Conservation (phyloP, 2,797 vertebrate species). For the Triplophysa yarkandensis region DNA sequence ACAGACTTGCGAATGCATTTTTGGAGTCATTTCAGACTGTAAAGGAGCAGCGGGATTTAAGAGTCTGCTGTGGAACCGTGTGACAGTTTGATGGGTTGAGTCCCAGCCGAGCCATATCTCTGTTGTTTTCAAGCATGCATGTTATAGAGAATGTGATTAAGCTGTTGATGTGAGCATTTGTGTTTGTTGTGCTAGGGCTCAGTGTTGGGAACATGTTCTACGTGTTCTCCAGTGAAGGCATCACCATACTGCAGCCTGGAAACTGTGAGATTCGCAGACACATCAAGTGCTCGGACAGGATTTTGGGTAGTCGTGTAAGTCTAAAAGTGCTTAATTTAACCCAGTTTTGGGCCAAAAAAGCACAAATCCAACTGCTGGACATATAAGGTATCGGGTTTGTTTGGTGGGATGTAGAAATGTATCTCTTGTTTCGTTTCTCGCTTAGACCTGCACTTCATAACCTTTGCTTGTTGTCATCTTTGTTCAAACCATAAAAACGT, state of each 20-base stretch:
- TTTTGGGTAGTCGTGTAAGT: slow-evolving; percentile 88
- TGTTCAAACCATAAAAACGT: too few species aligned
- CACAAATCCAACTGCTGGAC: too few species aligned
- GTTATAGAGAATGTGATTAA: neutral
- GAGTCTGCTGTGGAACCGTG: neutral
- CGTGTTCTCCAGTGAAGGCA: slow-evolving; percentile 90
- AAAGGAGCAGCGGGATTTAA: slow-evolving; percentile 9
- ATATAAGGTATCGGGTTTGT: too few species aligned
- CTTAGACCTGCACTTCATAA: neutral
- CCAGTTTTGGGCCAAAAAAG: too few species aligned
- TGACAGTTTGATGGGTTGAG: slow-evolving; percentile 22
- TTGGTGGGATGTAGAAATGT: too few species aligned
- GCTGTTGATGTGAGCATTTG: neutral
- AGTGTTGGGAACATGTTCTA: slow-evolving; percentile 98
- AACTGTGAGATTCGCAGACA: slow-evolving; percentile 92
- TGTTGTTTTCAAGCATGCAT: neutral
- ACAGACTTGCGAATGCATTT: slow-evolving; percentile 35
- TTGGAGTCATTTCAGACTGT: slow-evolving; percentile 36
- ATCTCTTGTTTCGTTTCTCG: too few species aligned
- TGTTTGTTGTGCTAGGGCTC: slow-evolving; percentile 38
- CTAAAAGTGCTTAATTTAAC: too few species aligned
- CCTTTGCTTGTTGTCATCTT: neutral
- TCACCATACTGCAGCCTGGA: slow-evolving; percentile 85
- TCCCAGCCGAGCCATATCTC: neutral
- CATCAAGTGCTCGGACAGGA: slow-evolving; percentile 85